Evolutionary conservation across 2,888 invertebrate genomes (phyloP), one percentile per base, ranked within the genome.

Genomic region (Priocnemis perturbator): DNA sequence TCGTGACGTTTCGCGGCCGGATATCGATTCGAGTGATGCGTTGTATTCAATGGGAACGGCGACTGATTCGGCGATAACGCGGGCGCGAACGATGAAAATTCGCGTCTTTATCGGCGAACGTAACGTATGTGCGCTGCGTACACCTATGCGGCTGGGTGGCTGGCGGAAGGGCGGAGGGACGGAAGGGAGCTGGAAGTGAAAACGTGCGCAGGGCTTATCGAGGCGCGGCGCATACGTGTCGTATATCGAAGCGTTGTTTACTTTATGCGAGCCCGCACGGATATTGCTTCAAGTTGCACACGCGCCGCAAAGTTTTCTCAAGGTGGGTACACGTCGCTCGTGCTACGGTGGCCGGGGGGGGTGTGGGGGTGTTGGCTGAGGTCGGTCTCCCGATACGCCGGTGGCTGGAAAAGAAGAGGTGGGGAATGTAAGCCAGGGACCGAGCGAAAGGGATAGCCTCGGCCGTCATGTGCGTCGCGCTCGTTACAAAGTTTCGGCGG

Each of bases 401-500:
- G 53, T 30, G 52, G 56, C 20, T 37, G 61, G 19, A 58, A 60
- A 64, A 65, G 62, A 59, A 60, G 67, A 68, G 65, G 56, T 37
- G 37, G 55, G 64, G 60, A 60, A 64, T 67, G 69, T 62, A 60
- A 55, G 61, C 52, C 19, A 30, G 60, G 20, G 44, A 17, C 26
- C n/a, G 17, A 17, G 50, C 26, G 66, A 65, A 65, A 62, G 67
- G 68, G 63, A 60, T 65, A 71, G 62, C 37, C 37, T 37, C 63
- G 60, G 61, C 64, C 53, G 62, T 75, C 71, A 71, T 69, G 72
- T 74, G 15, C 48, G 20, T 72, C 75, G 74, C 67, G 78, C 79
- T 79, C 83, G 81, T 84, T 81, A 81, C 78, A 71, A 84, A 85
- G 15, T 76, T 84, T 85, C 75, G 66, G 74, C 65, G 67, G 73